These are phyloP conservation scores for Sialis lutaria DNA, from an alignment of 2,888 invertebrate genomes.

Conservation along the genomic window DNA sequence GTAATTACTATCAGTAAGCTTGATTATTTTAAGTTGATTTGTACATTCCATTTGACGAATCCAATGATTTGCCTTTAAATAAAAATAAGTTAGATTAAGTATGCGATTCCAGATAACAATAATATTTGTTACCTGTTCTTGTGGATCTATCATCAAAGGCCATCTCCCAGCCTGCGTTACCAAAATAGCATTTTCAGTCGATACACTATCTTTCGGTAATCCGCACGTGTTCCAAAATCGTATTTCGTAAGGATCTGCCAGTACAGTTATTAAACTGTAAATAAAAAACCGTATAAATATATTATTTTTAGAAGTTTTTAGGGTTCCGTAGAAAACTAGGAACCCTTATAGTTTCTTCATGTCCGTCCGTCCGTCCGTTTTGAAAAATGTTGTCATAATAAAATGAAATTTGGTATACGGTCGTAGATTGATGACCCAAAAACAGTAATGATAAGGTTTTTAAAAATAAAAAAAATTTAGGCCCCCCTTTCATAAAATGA, in stretches of 20 bases:
- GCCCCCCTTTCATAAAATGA: no score
- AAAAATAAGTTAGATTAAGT: neutral
- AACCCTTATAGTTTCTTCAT: no score
- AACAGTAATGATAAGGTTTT: no score
- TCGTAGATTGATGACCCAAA: no score
- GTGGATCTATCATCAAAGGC: slow-evolving; percentile 91
- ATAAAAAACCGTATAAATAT: slow-evolving; percentile 8
- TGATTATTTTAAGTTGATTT: slow-evolving; percentile 57
- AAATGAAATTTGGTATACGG: no score
- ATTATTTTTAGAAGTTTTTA: neutral
- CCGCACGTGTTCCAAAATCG: slow-evolving; percentile 82
- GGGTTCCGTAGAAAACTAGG: no score
- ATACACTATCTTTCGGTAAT: slow-evolving; percentile 70
- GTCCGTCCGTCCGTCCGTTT: no score
- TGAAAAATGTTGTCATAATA: no score
- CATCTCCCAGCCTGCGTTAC: slow-evolving; percentile 67
- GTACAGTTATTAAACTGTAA: slow-evolving; percentile 46
- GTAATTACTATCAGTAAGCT: slow-evolving; percentile 59
- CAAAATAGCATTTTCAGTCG: slow-evolving; percentile 84
- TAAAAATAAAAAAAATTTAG: no score
- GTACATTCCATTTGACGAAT: slow-evolving; percentile 71
- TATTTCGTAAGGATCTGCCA: slow-evolving; percentile 75
- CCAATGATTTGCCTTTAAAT: slow-evolving; percentile 73
- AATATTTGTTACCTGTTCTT: slow-evolving; percentile 55
- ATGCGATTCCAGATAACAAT: neutral